Evolutionary conservation across 1,140 invertebrate genomes (phyloP), one percentile per base, ranked within the genome.

Genomic region (Scaptodrosophila lebanonensis): DNA sequence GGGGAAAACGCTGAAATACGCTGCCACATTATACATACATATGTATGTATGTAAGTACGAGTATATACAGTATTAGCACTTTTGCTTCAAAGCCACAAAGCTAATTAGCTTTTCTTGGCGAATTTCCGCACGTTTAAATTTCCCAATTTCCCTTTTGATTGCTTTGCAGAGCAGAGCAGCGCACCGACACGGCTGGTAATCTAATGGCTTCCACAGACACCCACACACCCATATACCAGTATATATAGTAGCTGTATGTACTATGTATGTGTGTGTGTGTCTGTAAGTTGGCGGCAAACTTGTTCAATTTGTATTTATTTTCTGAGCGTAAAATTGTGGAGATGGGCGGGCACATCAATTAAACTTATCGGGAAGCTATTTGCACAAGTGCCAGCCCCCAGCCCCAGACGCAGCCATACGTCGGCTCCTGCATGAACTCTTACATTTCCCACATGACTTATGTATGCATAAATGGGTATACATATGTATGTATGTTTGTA

Each of bases 51-150:
- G n/a, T n/a, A n/a, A n/a, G n/a, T n/a, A n/a, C n/a, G n/a, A n/a
- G n/a, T 13, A 40, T 57, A 39, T 39, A 29, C 42, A 47, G 27
- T 57, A 49, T 42, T 45, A n/a, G 65, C 48, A 54, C 48, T 75
- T 35, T 29, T 50, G 58, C 33, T 40, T 17, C 43, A n/a, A 43
- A 54, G 43, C 52, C 75, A 53, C 75, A 82, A 69, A 83, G 66
- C 75, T 82, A 82, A 82, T 82, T 82, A 82, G 69, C 63, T 50
- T 56, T 73, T 32, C 47, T 49, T 40, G 69, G 33, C 65, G 69
- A 53, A 60, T 75, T 82, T 82, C 75, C 75, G 70, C 75, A 70
- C 76, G 69, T 67, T 70, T 82, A 70, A 70, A 66, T 75, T 82
- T 73, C 50, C 39, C 58, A 66, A 77, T 67, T 82, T 62, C 64